A percentile compares a stretch with the other conserved stretches of the same genome.
phyloP scores from a whole-genome alignment of 2,888 invertebrate species.

The Helicoverpa assulta region DNA sequence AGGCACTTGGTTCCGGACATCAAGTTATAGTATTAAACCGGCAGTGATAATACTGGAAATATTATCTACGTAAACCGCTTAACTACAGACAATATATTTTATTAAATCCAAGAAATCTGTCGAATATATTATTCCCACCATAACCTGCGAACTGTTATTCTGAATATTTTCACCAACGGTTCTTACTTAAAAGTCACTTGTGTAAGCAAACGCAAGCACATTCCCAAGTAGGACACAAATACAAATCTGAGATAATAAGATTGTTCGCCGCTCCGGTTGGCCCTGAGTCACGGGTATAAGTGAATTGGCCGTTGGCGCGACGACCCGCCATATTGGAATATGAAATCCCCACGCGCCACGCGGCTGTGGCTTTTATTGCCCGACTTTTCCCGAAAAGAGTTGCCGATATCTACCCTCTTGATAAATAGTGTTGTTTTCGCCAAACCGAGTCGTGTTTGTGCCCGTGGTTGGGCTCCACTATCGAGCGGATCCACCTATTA shows the following conservation, averaged over 20 bases:
- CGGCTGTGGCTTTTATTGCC: slow-evolving; percentile 83
- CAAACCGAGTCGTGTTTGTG: slow-evolving; percentile 82
- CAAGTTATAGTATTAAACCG: too few species aligned
- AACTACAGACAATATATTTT: too few species aligned
- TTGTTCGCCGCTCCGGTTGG: slow-evolving; percentile 64
- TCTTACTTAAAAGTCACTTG: slow-evolving; percentile 53
- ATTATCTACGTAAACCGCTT: too few species aligned
- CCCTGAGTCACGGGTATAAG: slow-evolving; percentile 79
- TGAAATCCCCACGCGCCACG: slow-evolving; percentile 78
- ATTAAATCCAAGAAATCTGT: background rate
- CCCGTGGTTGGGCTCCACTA: slow-evolving; percentile 67
- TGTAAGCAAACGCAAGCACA: slow-evolving; percentile 48
- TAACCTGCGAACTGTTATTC: slow-evolving; percentile 27
- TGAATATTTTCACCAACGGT: slow-evolving; percentile 35
- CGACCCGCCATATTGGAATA: slow-evolving; percentile 84
- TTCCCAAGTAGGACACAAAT: slow-evolving; percentile 46
- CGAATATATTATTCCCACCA: background rate
- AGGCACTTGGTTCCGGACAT: too few species aligned
- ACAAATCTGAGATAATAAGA: slow-evolving; percentile 56
- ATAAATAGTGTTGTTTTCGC: slow-evolving; percentile 90
- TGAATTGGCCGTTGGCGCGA: slow-evolving; percentile 82
- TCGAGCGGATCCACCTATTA: slow-evolving; percentile 64
- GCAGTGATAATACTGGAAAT: too few species aligned
- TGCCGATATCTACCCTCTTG: slow-evolving; percentile 84
- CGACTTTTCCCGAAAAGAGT: slow-evolving; percentile 80